Base-by-base conservation (phyloP, 2,797 vertebrate genomes). In the Protosalanx chinensis region DNA sequence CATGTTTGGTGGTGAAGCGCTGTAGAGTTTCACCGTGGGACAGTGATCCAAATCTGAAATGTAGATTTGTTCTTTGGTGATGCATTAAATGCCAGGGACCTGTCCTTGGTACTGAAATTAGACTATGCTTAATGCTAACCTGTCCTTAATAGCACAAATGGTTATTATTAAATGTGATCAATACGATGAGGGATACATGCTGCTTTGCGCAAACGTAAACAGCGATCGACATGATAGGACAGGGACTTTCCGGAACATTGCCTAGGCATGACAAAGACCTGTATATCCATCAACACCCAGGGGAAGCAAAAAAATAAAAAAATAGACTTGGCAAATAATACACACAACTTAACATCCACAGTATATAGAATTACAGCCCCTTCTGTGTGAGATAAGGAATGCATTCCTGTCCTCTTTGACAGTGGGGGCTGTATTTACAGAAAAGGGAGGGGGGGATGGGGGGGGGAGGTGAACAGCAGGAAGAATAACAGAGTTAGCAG, bases 41-140 rank as follows among this genome's bases (percentile, higher is more conserved):
- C 41, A 56, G 51, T 16, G 1, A 16, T n/a, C 18, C 4, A 56
- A 46, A 56, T 16, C 15, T 16, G 4, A 6, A 16, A 56, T 56
- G 29, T 10, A 56, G 29, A 15, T 32, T 12, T 58, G 33, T 13
- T 6, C 33, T 20, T 29, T 46, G 6, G 27, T 16, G 32, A 30
- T 13, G 20, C 8, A 67, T 8, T 10, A 59, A 20, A 61, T 20
- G 35, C 27, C 23, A 59, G 53, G 16, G 86, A 84, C 79, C 88
- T 89, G 87, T 88, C 87, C 84, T 88, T 89, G 87, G 88, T 87
- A 84, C 86, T 90, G 87, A 89, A 88, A 51, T 29, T 27, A 29
- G 27, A 66, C 64, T 27, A 51, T 16, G 23, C 41, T 6, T 46
- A 33, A 63, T n/a, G 16, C 18, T 56, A 56, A 3, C 18, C 51